A percentile compares a stretch with the other conserved stretches of the same genome.
These are phyloP conservation scores for Tribolium freemani DNA, from an alignment of 2,888 invertebrate genomes.

Conservation along the genomic window DNA sequence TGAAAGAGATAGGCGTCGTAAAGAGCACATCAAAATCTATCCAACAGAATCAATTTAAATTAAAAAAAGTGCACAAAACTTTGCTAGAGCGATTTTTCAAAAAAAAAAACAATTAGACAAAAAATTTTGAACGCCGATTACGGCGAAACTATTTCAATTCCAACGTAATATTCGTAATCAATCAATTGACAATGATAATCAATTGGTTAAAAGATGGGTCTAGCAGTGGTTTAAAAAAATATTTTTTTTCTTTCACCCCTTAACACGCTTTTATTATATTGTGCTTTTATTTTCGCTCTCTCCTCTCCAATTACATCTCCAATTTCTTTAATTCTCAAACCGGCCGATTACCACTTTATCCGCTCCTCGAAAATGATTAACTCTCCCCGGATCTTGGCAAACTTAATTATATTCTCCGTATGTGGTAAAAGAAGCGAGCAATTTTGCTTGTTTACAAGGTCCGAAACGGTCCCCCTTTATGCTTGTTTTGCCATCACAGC, in stretches of 20 bases:
- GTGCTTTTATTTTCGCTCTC: not conserved
- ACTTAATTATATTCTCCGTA: constrained; percentile 51
- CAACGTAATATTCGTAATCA: too few species aligned
- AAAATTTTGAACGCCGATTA: too few species aligned
- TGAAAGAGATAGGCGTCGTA: too few species aligned
- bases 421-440: constrained; percentile 47
- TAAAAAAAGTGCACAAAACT: too few species aligned
- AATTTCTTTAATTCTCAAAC: not conserved
- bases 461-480: constrained; percentile 47
- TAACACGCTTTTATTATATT: not conserved
- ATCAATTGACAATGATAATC: too few species aligned
- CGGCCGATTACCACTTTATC: constrained; percentile 13
- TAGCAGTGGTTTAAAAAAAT: not conserved
- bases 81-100: too few species aligned
- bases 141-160: too few species aligned
- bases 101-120: too few species aligned
- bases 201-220: too few species aligned
- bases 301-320: not conserved
- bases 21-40: too few species aligned
- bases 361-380: constrained; percentile 29
- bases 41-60: too few species aligned
- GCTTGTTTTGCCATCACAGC: constrained; percentile 51
- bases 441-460: constrained; percentile 54
- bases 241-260: not conserved
- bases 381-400: constrained; percentile 20